Base-by-base conservation (phyloP, 30 jellyfish, hydroid and myxozoan genomes). In the Morbakka virulenta region DNA sequence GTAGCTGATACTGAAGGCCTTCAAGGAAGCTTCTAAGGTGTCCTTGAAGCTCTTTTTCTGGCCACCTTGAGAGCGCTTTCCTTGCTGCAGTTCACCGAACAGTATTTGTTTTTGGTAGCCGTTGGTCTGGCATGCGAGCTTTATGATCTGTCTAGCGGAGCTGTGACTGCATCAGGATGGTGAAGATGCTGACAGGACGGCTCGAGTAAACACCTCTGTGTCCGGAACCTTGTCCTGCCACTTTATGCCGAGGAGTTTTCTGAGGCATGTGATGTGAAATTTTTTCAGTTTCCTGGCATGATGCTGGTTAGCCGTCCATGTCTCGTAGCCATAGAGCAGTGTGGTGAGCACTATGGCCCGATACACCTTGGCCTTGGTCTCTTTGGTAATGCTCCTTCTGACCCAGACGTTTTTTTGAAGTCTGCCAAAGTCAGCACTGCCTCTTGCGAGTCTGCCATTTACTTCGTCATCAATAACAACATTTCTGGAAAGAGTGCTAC, bases 251-350 rank as follows among this genome's bases (percentile, higher is more conserved):
- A 67, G 53, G 21, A 33, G 67, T 67, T 33, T 67, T 2, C 79
- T 2, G 4, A 67, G 79, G 72, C 79, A 67, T 12, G 11, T 27
- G 22, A 12, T 13, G n/a, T 67, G 79, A 9, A 67, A 67, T 53
- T 9, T 2, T 22, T 29, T 31, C 26, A 67, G 72, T 50, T 67
- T 67, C 68, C 26, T 24, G 67, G 67, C 67, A 50, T 67, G 79
- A 2, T 29, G 72, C 79, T 67, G 79, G 79, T 67, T 28, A n/a
- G 24, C 4, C 2, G 79, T 67, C 79, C 79, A 67, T 1, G 67
- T 67, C 72, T 33, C 26, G 68, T 28, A 2, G 11, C 25, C 79
- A 31, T 4, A 62, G 3, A 62, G 73, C 3, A 62, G n/a, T n/a
- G n/a, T n/a, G n/a, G n/a, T n/a, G n/a, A n/a, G n/a, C n/a, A n/a